A percentile compares a stretch with the other conserved stretches of the same genome.
Conservation (phyloP, 2,797 vertebrate species). For the Ciconia nigra region DNA sequence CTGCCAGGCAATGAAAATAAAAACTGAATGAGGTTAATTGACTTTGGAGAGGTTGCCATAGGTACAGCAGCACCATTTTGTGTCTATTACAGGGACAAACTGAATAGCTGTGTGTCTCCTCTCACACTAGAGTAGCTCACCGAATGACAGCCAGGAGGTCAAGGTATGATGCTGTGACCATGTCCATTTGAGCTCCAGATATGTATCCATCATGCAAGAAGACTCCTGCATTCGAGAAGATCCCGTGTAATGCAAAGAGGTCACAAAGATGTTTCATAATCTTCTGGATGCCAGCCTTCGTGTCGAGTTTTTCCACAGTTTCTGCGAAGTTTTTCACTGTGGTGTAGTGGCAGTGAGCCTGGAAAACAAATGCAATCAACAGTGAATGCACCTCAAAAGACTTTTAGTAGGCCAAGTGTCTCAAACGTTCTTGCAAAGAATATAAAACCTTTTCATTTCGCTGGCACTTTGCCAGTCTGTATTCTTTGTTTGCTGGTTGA, state of each 20-base stretch:
- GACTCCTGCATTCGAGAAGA: constrained; percentile 65
- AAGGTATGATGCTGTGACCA: constrained; percentile 70
- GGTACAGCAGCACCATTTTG: constrained; percentile 8
- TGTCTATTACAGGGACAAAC: neutral
- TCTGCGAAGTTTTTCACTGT: constrained; percentile 73
- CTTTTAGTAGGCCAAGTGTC: constrained; percentile 28
- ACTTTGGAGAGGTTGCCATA: constrained; percentile 8
- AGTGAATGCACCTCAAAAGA: constrained; percentile 35
- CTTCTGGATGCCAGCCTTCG: constrained; percentile 62
- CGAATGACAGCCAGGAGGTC: constrained; percentile 71
- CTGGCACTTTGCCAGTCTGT: constrained; percentile 2
- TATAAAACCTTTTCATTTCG: constrained; percentile 51
- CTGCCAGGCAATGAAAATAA: constrained; percentile 25
- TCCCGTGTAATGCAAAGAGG: constrained; percentile 74
- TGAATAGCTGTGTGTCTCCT: neutral
- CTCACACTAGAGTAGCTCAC: constrained; percentile 56
- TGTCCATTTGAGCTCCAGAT: constrained; percentile 71
- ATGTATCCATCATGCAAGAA: constrained; percentile 75
- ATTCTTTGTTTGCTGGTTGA: constrained; percentile 22
- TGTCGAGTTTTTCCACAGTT: constrained; percentile 52
- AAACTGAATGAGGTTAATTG: neutral
- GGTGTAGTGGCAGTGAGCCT: constrained; percentile 77
- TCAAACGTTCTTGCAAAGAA: constrained; percentile 5
- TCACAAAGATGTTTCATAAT: constrained; percentile 76
- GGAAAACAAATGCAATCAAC: constrained; percentile 37